These are phyloP conservation scores for Bufotes viridis DNA, from an alignment of 2,797 vertebrate species.

Conservation along the genomic window DNA sequence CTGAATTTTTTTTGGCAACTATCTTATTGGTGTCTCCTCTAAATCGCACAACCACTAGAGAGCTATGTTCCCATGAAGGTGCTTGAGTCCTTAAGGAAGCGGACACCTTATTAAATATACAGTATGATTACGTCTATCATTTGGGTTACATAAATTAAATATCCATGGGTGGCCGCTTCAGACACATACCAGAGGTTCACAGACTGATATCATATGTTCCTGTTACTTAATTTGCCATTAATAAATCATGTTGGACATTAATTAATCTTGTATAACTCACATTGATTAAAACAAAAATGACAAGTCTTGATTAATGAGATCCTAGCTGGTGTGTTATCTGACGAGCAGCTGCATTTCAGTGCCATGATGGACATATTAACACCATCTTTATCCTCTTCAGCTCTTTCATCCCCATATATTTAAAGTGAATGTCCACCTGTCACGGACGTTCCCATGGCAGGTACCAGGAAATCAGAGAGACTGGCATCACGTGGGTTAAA, in stretches of 20 bases:
- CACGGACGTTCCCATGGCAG: no score
- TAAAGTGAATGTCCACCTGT: no score
- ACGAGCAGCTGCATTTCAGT: background rate
- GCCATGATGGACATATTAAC: background rate
- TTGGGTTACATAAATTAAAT: background rate
- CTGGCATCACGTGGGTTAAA: no score
- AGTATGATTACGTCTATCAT: background rate
- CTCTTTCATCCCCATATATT: no score
- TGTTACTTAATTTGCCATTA: background rate
- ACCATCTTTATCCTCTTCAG: background rate
- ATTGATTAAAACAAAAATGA: slow-evolving; percentile 14
- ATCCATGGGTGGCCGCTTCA: background rate
- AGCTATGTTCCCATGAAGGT: background rate
- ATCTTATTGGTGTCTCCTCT: background rate
- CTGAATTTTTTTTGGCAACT: background rate
- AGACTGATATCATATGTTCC: background rate
- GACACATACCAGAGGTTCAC: background rate
- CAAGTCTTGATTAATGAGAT: background rate
- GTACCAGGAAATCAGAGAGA: no score
- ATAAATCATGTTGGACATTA: slow-evolving; percentile 17
- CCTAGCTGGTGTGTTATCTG: background rate
- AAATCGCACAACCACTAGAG: background rate
- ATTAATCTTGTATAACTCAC: background rate
- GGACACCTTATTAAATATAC: background rate
- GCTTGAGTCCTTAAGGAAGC: background rate